Percentiles rank a stretch among this genome's conserved stretches.
These are phyloP conservation scores for Spodoptera frugiperda DNA, from an alignment of 1,140 invertebrate species.

Conservation along the genomic window DNA sequence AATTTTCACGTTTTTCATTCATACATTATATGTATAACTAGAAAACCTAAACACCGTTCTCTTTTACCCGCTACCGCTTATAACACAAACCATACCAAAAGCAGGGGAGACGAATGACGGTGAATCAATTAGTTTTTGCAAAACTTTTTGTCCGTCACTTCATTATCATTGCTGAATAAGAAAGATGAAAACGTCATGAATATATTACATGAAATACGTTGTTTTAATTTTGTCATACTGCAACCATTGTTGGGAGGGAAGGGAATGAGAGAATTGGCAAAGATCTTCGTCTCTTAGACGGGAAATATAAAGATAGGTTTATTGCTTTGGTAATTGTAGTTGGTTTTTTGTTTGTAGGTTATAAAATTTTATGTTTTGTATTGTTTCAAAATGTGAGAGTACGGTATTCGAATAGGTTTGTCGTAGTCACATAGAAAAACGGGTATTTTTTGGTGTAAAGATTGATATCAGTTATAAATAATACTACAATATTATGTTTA, in stretches of 20 bases:
- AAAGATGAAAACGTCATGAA: constrained; percentile 50
- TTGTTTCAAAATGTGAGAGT: too few species aligned
- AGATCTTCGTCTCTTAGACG: background rate
- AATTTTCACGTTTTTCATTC: too few species aligned
- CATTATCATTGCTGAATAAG: constrained; percentile 50
- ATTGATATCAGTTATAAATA: too few species aligned
- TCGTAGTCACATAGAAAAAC: too few species aligned
- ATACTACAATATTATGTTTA: too few species aligned
- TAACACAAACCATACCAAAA: constrained; percentile 16
- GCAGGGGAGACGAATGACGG: constrained; percentile 49
- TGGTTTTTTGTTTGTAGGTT: too few species aligned
- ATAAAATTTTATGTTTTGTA: too few species aligned
- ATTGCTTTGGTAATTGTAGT: background rate
- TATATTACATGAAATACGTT: constrained; percentile 44
- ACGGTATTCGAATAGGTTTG: too few species aligned
- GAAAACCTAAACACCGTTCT: too few species aligned
- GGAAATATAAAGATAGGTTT: background rate
- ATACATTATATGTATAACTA: too few species aligned
- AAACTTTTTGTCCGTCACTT: constrained; percentile 53
- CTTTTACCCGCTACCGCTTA: constrained; percentile 15
- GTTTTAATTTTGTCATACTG: constrained; percentile 31
- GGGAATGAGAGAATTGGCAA: background rate
- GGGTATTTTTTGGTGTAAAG: too few species aligned
- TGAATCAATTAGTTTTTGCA: constrained; percentile 59
- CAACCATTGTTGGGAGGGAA: background rate